phyloP scores from a whole-genome alignment of 2,888 invertebrate genomes.

The Clanis bilineata region DNA sequence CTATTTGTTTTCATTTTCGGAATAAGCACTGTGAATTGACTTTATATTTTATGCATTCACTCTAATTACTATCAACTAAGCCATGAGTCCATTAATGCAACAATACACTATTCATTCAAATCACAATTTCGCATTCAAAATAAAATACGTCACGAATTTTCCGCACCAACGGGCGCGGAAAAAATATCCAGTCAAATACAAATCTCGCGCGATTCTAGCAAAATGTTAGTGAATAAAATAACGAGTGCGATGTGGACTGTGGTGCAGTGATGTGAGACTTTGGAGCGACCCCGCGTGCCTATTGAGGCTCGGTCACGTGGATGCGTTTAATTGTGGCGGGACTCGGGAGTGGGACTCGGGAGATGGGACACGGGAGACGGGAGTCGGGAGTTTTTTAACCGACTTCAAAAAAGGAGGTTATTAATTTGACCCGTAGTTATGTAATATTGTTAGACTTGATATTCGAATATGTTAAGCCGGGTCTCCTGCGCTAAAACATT shows the following conservation, averaged over 20 bases:
- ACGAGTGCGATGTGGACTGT: conserved; percentile 36
- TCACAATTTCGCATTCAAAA: background rate
- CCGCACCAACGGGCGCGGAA: conserved; percentile 50
- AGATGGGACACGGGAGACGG: background rate
- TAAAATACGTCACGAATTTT: conserved; percentile 37
- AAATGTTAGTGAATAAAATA: conserved; percentile 44
- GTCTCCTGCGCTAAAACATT: too few species aligned
- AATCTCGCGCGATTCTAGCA: conserved; percentile 45
- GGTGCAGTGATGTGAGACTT: conserved; percentile 50
- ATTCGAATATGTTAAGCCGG: too few species aligned
- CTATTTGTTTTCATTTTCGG: too few species aligned
- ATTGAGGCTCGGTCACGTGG: conserved; percentile 66
- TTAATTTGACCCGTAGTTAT: too few species aligned
- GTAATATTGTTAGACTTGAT: too few species aligned
- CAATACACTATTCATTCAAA: conserved; percentile 10
- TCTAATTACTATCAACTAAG: background rate
- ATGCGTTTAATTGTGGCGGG: conserved; percentile 74
- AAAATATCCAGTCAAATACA: conserved; percentile 53
- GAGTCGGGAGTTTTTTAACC: too few species aligned
- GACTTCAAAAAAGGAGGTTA: background rate
- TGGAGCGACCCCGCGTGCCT: conserved; percentile 26
- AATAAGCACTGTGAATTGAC: too few species aligned
- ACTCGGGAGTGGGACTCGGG: background rate
- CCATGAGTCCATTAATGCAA: background rate
- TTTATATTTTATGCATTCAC: too few species aligned